Percentiles rank a stretch among this genome's conserved stretches.
These are phyloP conservation scores for Momotus momota DNA, from an alignment of 2,797 vertebrate genomes.

Conservation along the genomic window DNA sequence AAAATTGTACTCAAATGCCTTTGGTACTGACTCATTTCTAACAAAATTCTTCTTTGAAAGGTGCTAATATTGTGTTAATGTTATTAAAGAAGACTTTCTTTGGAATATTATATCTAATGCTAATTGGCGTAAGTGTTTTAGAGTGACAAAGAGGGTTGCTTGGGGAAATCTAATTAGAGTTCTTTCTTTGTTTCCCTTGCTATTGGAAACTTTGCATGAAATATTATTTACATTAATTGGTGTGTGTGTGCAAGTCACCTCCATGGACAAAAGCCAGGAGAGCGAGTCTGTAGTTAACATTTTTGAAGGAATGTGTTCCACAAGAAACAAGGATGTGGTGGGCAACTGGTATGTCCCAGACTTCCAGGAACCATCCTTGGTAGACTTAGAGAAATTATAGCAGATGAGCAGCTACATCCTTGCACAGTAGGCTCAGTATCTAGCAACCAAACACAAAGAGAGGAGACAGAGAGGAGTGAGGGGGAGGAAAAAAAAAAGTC, in stretches of 20 bases:
- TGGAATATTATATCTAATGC: not conserved
- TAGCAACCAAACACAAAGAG: not conserved
- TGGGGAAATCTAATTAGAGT: not conserved
- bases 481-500: too few relatives aligned
- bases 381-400: not conserved
- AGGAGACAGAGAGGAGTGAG: not conserved
- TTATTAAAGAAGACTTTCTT: not conserved
- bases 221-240: not conserved
- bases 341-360: not conserved
- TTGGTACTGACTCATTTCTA: not conserved
- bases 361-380: not conserved
- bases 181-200: not conserved
- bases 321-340: not conserved
- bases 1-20: not conserved
- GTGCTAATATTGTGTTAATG: not conserved
- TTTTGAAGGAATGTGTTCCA: not conserved
- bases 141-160: not conserved
- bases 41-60: not conserved
- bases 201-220: not conserved
- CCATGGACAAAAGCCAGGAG: not conserved
- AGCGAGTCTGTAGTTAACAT: fast-evolving
- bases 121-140: not conserved
- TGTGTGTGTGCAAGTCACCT: not conserved
- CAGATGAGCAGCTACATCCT: not conserved
- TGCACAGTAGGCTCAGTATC: fast-evolving